phyloP scores from a whole-genome alignment of 2,797 vertebrate species.

The Myotis daubentonii region DNA sequence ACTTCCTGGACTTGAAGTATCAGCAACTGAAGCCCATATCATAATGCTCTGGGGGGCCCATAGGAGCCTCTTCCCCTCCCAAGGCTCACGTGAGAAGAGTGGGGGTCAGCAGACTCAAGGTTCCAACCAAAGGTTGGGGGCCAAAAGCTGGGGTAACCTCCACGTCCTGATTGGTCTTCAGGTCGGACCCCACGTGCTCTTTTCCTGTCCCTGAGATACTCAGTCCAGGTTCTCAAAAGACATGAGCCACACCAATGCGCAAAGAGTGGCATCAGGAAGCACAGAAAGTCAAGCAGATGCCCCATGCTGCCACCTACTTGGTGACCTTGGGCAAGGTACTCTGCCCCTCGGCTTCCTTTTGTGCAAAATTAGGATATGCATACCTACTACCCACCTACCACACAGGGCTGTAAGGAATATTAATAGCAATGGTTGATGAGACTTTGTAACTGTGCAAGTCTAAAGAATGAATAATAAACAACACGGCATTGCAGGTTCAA shows the following conservation, averaged over 20 bases:
- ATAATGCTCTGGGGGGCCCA: too few relatives aligned
- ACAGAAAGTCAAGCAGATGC: neutral
- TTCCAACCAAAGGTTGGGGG: neutral
- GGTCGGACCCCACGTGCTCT: neutral
- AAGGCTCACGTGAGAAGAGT: neutral
- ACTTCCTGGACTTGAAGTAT: neutral
- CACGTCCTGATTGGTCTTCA: neutral
- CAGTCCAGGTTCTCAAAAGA: neutral
- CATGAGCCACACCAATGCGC: neutral
- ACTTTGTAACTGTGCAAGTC: neutral
- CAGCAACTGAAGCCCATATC: neutral
- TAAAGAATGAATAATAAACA: neutral
- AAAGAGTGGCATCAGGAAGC: too few relatives aligned
- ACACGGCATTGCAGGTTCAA: neutral
- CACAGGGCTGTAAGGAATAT: neutral
- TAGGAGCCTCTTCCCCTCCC: neutral
- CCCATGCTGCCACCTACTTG: neutral
- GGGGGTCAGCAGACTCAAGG: neutral
- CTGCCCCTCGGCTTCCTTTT: neutral
- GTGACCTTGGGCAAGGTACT: neutral
- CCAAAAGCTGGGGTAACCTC: neutral
- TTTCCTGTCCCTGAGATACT: neutral
- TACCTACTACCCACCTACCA: neutral
- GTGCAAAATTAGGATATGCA: neutral
- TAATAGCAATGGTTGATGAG: neutral